Base-by-base conservation (phyloP, 2,888 invertebrate genomes). In the Vanessa cardui region DNA sequence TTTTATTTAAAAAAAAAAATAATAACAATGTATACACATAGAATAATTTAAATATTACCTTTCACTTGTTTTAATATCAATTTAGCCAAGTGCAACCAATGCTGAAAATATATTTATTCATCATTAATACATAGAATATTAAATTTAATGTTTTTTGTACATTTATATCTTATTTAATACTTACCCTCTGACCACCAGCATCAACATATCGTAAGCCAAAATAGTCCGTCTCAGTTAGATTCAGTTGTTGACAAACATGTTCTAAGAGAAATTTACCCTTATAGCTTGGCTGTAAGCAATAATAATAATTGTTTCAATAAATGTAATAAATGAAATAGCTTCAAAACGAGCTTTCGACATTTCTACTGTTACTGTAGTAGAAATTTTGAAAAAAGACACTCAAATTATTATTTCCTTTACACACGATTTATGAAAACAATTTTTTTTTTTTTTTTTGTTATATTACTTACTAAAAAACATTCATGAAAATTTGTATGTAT, bases 121-220 rank as follows among this genome's bases (percentile, higher is more conserved):
- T 62, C 62, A 44, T 44, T n/a, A 62, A 69, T 62, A 20, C 66
- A 70, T 62, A 66, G 68, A 20, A 20, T 33, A 56, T 7, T 54
- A 8, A n/a, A 33, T 7, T 18, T n/a, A 33, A n/a, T 54, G 31
- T 33, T 56, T n/a, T 39, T 39, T 5, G 6, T 26, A 6, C 12
- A 21, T 12, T 52, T 52, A 21, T 21, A 12, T 15, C 5, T 52
- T 52, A 15, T n/a, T 56, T 18, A 21, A 83, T 39, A 39, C 12
- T 33, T 39, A 39, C 98, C 94, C 98, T 94, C 89, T 98, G 98
- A 76, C 97, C 97, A 78, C 95, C 95, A 69, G 95, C 94, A 88
- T 98, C 98, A 75, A 98, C 98, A 95, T 97, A 98, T 73, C 98
- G 95, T 73, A 98, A 94, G 15, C 98, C 98, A 88, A 99, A 98